Base-by-base conservation (phyloP, 1,140 invertebrate species). In the Ceratina calcarata region DNA sequence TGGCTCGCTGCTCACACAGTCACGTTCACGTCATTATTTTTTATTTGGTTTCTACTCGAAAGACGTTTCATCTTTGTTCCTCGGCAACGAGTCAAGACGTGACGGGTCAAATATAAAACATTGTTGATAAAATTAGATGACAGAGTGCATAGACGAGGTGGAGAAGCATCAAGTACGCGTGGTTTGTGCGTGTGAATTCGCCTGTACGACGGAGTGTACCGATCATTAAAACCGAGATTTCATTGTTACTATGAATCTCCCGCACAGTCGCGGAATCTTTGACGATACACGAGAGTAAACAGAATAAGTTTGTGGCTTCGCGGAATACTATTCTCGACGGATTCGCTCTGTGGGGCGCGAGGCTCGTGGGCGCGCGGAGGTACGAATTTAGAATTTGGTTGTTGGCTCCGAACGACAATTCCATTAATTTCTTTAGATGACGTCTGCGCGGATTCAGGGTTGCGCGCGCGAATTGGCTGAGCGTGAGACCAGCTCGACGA, bases 161-260 rank as follows among this genome's bases (percentile, higher is more conserved):
- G 37, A 45, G 7, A 45, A 45, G 10, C 10, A 45, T 6, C 37
- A 10, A 45, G 6, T 45, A 10, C 37, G 37, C 37, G 37, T 45
- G 37, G 37, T 37, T 6, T 37, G 32, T 6, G 32, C 32, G n/a
- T n/a, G n/a, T 37, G 37, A 45, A 45, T 10, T 45, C 27, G 27
- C 27, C 4, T 32, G 27, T 32, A 32, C 27, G 27, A 20, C 15
- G 24, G 37, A 16, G 18, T n/a, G n/a, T 37, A 32, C 27, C 27
- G 37, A 10, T 13, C 49, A 61, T 72, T 72, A 61, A 60, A 58
- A 27, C 1, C 27, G 64, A 18, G 73, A 20, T n/a, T 68, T 49
- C 37, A 8, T n/a, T 67, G 20, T n/a, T 27, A 7, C 53, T 16
- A 55, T 10, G 20, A 51, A 60, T 69, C 65, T 69, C 65, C 55